phyloP scores from a whole-genome alignment of 2,888 invertebrate species.

The Syritta pipiens region DNA sequence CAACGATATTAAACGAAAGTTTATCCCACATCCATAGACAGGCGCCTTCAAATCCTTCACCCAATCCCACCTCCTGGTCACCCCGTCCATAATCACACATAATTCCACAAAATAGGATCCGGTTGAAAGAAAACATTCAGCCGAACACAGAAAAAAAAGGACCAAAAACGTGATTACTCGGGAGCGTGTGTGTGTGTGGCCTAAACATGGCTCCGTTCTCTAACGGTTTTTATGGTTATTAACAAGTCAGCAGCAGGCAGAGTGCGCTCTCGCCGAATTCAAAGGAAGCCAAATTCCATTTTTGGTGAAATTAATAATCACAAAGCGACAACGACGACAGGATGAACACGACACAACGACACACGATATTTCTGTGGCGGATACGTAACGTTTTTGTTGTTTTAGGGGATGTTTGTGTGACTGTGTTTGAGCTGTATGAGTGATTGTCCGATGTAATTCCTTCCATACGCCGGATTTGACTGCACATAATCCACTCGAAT shows the following conservation, averaged over 20 bases:
- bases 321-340: neutral
- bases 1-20: slow-evolving; percentile 6
- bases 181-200: too few relatives aligned
- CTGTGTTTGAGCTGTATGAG: too few relatives aligned
- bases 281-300: neutral
- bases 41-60: neutral
- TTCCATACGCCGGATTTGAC: neutral
- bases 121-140: slow-evolving; percentile 13
- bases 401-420: too few relatives aligned
- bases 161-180: too few relatives aligned
- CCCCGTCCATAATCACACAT: slow-evolving; percentile 6
- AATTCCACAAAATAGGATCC: slow-evolving; percentile 9
- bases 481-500: neutral
- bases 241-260: slow-evolving; percentile 5
- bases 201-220: too few relatives aligned
- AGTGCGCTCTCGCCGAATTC: neutral
- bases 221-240: too few relatives aligned
- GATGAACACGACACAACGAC: too few relatives aligned
- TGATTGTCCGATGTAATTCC: neutral
- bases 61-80: slow-evolving; percentile 15
- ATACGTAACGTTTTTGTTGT: neutral
- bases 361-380: slow-evolving; percentile 20
- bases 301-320: slow-evolving; percentile 14
- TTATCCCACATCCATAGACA: slow-evolving; percentile 2
- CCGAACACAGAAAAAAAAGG: too few relatives aligned